phyloP scores from a whole-genome alignment of 2,888 invertebrate genomes.

The Branchinecta sandiegonensis region DNA sequence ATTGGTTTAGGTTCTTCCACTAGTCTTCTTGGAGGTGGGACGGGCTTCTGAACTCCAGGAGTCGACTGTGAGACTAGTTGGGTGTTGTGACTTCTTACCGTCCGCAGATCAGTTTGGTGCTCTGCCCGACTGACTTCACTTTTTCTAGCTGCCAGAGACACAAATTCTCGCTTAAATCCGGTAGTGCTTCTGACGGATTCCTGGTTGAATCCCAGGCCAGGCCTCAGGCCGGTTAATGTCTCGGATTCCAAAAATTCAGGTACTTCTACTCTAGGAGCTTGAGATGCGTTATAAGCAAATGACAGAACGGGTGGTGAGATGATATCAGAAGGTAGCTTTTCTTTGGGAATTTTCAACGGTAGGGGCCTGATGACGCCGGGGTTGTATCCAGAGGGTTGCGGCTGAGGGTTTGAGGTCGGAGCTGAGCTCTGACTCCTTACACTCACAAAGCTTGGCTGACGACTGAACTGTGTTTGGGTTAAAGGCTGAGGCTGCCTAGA shows the following conservation, averaged over 20 bases:
- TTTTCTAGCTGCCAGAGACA: neutral
- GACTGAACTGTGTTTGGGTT: no score
- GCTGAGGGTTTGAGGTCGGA: no score
- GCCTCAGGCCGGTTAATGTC: neutral
- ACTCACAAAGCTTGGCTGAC: no score
- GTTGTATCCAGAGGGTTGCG: no score
- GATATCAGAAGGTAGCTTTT: neutral
- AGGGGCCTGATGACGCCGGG: no score
- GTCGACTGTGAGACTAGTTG: neutral
- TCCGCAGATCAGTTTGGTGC: neutral
- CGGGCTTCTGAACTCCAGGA: neutral
- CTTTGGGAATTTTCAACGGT: neutral
- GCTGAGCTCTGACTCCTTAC: no score
- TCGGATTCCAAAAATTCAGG: neutral
- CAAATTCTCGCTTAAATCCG: neutral
- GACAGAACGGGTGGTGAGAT: neutral
- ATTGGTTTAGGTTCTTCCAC: neutral
- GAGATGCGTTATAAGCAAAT: neutral
- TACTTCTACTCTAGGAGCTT: conserved; percentile 1
- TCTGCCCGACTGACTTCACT: neutral
- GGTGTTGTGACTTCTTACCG: neutral
- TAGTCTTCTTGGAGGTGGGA: conserved; percentile 5
- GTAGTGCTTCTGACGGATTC: neutral
- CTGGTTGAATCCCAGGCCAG: neutral
- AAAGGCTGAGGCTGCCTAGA: no score